Base-by-base conservation (phyloP, 2,797 vertebrate genomes). In the Phrynocephalus vlangalii region DNA sequence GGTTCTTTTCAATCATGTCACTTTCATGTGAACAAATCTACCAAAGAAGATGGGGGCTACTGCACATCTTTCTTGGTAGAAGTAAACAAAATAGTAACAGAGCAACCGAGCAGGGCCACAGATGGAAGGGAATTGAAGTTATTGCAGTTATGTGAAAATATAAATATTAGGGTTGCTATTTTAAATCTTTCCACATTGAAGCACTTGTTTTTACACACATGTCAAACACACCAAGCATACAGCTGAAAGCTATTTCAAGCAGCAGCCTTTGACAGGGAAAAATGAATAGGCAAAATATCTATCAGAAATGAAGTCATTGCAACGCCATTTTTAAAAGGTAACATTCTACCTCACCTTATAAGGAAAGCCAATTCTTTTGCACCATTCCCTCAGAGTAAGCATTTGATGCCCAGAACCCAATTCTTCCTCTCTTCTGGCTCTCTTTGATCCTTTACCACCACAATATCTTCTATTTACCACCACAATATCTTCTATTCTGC, bases 401-500 rank as follows among this genome's bases (percentile, higher is more conserved):
- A 83, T 72, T 86, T 84, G 72, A 72, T 20, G 8, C n/a, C 13
- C 79, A 76, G 11, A 84, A 84, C 5, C 56, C n/a, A 72, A 71
- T 72, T 83, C 68, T 15, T 56, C 11, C n/a, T 24, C 78, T 33
- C 15, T 87, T 83, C 38, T 84, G 84, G 84, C 80, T 77, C 15
- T 0, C 18, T 15, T 66, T 73, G 50, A 82, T 50, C 22, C 18
- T 30, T 56, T 4, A 28, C 24, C 68, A 15, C 15, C 86, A 38
- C 44, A 91, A 82, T 86, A 84, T n/a, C 50, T 20, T 68, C 28
- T 38, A 5, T 3, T 2, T 44, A 44, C 38, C 38, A 44, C 38
- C 38, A 44, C 38, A 44, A 44, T 44, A 44, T 44, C 38, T 44
- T 44, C 38, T 44, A 44, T 44, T 44, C 38, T 44, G 38, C 44